These are phyloP conservation scores for Apteryx mantelli DNA, from an alignment of 2,113 vertebrate species.

Conservation along the genomic window DNA sequence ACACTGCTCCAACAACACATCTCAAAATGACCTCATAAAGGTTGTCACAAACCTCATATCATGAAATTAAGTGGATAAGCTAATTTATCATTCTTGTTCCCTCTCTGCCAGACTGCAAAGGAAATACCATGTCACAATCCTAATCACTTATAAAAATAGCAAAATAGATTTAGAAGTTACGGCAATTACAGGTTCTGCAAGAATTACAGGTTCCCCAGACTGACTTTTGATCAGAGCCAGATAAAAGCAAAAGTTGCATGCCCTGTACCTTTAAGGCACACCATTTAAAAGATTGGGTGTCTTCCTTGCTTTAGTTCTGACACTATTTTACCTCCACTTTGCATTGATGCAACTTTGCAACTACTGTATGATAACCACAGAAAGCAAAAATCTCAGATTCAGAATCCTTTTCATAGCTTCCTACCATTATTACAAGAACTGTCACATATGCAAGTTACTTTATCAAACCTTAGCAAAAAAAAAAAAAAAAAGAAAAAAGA, in stretches of 20 bases:
- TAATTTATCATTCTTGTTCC: not conserved
- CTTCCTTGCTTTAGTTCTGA: not conserved
- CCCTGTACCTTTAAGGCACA: not conserved
- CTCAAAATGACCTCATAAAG: not conserved
- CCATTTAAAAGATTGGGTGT: not conserved
- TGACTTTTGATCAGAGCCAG: not conserved
- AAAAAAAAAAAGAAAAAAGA: not conserved
- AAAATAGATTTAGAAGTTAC: not conserved
- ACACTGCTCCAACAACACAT: not conserved
- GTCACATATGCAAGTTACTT: not conserved
- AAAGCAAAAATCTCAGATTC: not conserved
- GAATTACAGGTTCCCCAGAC: not conserved
- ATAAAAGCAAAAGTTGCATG: not conserved
- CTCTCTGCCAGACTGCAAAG: not conserved
- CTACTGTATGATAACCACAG: not conserved
- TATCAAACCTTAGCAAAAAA: not conserved
- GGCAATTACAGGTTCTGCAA: not conserved
- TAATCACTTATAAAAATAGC: not conserved
- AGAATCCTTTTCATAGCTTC: not conserved
- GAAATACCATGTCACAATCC: not conserved
- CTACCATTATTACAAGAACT: not conserved
- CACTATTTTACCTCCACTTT: not conserved
- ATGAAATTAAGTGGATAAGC: not conserved
- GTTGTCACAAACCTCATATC: not conserved
- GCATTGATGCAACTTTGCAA: no score